Conservation (phyloP, 2,888 invertebrate species). For the Hyles lineata region DNA sequence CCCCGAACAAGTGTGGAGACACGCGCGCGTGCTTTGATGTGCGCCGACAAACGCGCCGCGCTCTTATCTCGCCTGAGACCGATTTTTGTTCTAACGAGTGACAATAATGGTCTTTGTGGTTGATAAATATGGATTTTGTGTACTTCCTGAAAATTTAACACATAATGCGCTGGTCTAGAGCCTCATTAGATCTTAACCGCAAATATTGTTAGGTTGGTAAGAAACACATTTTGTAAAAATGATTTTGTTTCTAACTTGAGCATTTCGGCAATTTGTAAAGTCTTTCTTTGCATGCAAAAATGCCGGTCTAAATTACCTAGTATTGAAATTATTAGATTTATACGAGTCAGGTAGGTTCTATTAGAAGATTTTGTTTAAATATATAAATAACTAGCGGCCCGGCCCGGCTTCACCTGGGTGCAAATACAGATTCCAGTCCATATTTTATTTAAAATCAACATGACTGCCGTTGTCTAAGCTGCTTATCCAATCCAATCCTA, state of each 20-base stretch:
- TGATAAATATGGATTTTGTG: slow-evolving; percentile 70
- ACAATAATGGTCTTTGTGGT: slow-evolving; percentile 79
- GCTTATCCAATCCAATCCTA: too few species aligned
- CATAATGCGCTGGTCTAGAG: slow-evolving; percentile 22
- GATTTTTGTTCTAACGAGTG: slow-evolving; percentile 78
- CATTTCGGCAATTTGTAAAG: background rate
- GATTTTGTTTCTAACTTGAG: background rate
- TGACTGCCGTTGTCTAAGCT: too few species aligned
- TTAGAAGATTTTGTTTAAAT: too few species aligned
- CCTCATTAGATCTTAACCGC: slow-evolving; percentile 11
- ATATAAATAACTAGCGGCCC: too few species aligned
- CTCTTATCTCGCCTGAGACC: slow-evolving; percentile 75
- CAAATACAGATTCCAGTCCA: too few species aligned
- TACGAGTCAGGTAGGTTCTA: too few species aligned
- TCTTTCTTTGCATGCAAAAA: background rate
- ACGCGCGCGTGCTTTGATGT: slow-evolving; percentile 72
- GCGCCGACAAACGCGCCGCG: slow-evolving; percentile 78
- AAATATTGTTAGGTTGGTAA: background rate
- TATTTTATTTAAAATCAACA: too few species aligned
- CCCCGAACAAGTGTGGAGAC: slow-evolving; percentile 67
- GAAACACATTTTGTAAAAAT: background rate
- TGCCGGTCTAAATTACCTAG: background rate
- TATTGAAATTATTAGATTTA: background rate
- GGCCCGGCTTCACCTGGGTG: too few species aligned
- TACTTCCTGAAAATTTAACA: slow-evolving; percentile 54